Evolutionary conservation across 1,140 invertebrate genomes (phyloP).

Genomic region (Bursaphelenchus mucronatus): DNA sequence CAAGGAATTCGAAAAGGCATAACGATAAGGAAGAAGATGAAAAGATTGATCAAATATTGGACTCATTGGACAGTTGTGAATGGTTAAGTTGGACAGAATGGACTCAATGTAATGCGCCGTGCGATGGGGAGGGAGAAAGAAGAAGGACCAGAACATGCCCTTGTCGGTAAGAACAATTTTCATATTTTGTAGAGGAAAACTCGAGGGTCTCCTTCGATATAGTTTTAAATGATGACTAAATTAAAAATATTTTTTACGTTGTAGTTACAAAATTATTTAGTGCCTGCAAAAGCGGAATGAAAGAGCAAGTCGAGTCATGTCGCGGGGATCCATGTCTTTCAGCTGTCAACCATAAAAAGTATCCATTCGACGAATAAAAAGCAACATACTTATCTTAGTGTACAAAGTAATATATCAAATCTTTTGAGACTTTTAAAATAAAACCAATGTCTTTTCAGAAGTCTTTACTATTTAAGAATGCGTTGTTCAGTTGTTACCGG

Average conservation of each 20-base stretch:
- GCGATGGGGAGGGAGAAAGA: conserved; percentile 21
- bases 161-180: conserved; percentile 15
- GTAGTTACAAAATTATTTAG: conserved; percentile 1
- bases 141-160: conserved; percentile 25
- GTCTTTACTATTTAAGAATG: too few species aligned
- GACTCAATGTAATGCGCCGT: conserved; percentile 21
- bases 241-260: not conserved
- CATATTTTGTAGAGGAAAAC: not conserved
- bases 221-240: not conserved
- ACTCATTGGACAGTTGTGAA: conserved; percentile 12
- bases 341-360: conserved; percentile 20
- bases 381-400: too few species aligned
- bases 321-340: conserved; percentile 24
- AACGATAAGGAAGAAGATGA: not conserved
- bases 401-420: too few species aligned
- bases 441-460: too few species aligned
- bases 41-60: conserved; percentile 9
- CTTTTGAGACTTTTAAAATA: too few species aligned
- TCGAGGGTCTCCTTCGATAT: not conserved
- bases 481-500: too few species aligned
- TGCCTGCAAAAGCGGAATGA: conserved; percentile 2
- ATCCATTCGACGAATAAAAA: conserved; percentile 13
- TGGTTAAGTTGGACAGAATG: conserved; percentile 29
- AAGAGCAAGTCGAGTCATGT: conserved; percentile 26
- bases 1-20: conserved; percentile 1